A percentile compares a stretch with the other conserved stretches of the same genome.
Evolutionary conservation across 2,797 vertebrate species (phyloP).

Genomic region (Galagoides demidoff): DNA sequence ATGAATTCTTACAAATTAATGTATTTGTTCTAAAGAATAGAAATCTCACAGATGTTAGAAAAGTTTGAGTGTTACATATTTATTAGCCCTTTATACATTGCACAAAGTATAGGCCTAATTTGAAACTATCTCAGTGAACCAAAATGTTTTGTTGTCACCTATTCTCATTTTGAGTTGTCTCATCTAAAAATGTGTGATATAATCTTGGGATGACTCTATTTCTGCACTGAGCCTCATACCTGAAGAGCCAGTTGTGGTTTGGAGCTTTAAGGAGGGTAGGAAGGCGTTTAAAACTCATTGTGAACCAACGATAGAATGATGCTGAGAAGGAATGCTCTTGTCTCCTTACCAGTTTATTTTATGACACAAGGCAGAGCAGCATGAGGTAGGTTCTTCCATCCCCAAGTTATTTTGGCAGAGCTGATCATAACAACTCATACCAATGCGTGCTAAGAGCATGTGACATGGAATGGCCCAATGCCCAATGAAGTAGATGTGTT

Average conservation of each 20-base stretch:
- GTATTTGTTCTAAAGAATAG: not conserved
- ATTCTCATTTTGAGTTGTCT: not conserved
- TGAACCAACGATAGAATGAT: not conserved
- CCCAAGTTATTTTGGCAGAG: accelerated
- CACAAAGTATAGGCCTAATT: not conserved
- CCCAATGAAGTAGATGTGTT: constrained; percentile 42
- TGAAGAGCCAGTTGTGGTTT: not conserved
- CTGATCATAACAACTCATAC: not conserved
- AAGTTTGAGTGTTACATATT: not conserved
- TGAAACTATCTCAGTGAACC: not conserved
- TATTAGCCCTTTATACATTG: not conserved
- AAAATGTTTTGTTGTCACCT: not conserved
- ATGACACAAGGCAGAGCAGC: not conserved
- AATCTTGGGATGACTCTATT: not conserved
- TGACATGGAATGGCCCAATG: not conserved
- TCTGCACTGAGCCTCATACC: not conserved
- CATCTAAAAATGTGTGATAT: not conserved
- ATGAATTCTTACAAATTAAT: not conserved
- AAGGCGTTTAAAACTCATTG: not conserved
- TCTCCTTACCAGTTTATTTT: not conserved
- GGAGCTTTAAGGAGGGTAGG: not conserved
- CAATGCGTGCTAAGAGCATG: not conserved
- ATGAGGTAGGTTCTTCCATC: not conserved
- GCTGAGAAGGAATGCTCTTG: not conserved
- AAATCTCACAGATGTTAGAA: not conserved